These are phyloP conservation scores for Microdon myrmicae DNA, from an alignment of 2,888 invertebrate genomes.

Conservation along the genomic window DNA sequence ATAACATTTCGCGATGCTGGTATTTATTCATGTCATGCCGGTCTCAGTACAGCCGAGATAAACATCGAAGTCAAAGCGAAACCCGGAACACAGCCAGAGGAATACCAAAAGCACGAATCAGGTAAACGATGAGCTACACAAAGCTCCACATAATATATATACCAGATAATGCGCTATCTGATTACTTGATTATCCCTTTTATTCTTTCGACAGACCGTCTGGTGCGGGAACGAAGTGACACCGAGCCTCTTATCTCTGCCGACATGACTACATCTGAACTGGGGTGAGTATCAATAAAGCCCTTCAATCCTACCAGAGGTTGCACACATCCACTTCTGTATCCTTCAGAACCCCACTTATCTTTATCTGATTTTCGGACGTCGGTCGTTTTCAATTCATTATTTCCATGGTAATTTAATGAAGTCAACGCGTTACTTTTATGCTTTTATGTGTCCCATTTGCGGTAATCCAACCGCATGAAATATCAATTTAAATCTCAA, in stretches of 20 bases:
- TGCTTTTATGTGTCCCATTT: too few species aligned
- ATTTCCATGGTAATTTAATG: too few species aligned
- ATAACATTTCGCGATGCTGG: constrained; percentile 85
- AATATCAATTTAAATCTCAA: too few species aligned
- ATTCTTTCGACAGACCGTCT: constrained; percentile 59
- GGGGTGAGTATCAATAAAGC: constrained; percentile 58
- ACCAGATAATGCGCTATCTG: constrained; percentile 17
- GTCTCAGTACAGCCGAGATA: constrained; percentile 82
- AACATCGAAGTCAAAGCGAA: constrained; percentile 82
- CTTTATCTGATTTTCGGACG: too few species aligned
- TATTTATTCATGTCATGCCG: constrained; percentile 86
- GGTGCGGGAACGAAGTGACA: constrained; percentile 64
- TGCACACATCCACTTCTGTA: too few species aligned
- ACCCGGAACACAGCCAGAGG: constrained; percentile 83
- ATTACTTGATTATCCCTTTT: constrained; percentile 1
- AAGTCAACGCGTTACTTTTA: too few species aligned
- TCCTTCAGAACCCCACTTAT: too few species aligned
- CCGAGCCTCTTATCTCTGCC: constrained; percentile 65
- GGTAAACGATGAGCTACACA: constrained; percentile 59
- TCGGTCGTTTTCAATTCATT: too few species aligned
- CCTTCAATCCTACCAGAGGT: too few species aligned
- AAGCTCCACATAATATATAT: too few species aligned
- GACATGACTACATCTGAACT: constrained; percentile 63
- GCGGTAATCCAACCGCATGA: too few species aligned
- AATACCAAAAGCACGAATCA: constrained; percentile 72